phyloP scores from a whole-genome alignment of 2,888 invertebrate genomes.

The Watsonalla binaria region DNA sequence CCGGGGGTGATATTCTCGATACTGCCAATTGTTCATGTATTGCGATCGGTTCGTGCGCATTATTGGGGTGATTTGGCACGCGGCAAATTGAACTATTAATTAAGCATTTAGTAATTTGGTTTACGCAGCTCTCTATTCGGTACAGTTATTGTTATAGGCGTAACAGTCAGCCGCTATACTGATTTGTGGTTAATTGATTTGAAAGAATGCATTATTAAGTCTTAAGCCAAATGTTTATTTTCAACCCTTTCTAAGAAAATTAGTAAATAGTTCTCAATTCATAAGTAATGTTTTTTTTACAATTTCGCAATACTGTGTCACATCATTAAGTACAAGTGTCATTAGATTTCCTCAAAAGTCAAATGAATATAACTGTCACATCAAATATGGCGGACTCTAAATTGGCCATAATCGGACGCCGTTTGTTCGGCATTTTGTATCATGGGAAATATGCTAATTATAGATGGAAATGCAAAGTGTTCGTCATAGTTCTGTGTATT shows the following conservation, averaged over 20 bases:
- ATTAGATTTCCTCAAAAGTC: too few relatives aligned
- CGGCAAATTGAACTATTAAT: slow-evolving; percentile 66
- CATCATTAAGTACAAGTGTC: too few relatives aligned
- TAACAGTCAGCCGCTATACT: too few relatives aligned
- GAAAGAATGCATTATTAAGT: background rate
- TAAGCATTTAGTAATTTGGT: slow-evolving; percentile 52
- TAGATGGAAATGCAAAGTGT: background rate
- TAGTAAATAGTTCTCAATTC: too few relatives aligned
- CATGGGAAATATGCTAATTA: slow-evolving; percentile 6
- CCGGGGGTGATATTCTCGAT: slow-evolving; percentile 52
- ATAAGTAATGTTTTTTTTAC: too few relatives aligned
- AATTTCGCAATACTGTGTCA: too few relatives aligned
- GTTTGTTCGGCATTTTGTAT: slow-evolving; percentile 3
- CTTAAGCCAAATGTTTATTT: slow-evolving; percentile 8
- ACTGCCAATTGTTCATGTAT: slow-evolving; percentile 67
- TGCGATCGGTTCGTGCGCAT: slow-evolving; percentile 44
- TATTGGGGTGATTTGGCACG: slow-evolving; percentile 54
- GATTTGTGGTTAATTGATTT: too few relatives aligned
- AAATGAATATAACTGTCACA: slow-evolving; percentile 4
- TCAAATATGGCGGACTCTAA: slow-evolving; percentile 10
- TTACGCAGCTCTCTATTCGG: slow-evolving; percentile 20
- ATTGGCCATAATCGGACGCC: slow-evolving; percentile 15
- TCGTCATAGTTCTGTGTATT: background rate
- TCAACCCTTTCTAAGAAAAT: too few relatives aligned
- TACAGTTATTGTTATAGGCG: slow-evolving; percentile 16